Conservation (phyloP, 2,797 vertebrate genomes). For the Aldrovandia affinis region DNA sequence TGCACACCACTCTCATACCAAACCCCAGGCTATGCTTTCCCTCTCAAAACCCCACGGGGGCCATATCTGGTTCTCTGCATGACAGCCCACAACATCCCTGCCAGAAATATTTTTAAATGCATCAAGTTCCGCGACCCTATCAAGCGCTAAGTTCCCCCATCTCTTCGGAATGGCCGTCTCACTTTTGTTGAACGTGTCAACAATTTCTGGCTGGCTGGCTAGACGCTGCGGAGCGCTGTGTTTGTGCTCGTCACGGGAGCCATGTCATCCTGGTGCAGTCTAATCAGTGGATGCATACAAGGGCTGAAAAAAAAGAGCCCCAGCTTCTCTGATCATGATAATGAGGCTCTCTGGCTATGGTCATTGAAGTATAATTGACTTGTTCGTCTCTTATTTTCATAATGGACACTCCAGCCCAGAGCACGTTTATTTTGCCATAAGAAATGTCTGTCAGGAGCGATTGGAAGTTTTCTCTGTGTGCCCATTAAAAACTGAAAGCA, state of each 20-base stretch:
- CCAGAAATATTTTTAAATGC: constrained; percentile 84
- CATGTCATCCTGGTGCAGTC: constrained; percentile 92
- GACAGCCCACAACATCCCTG: constrained; percentile 77
- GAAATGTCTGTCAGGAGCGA: constrained; percentile 99
- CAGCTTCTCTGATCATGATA: constrained; percentile 94
- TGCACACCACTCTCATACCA: constrained; percentile 48
- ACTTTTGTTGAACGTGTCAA: constrained; percentile 84
- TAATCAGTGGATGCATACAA: constrained; percentile 90
- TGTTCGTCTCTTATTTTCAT: constrained; percentile 97
- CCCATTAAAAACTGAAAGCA: constrained; percentile 98
- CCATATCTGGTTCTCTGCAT: constrained; percentile 64
- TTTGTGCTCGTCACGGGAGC: constrained; percentile 78
- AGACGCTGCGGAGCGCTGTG: constrained; percentile 70
- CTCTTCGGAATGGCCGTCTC: constrained; percentile 76
- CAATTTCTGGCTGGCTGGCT: constrained; percentile 84
- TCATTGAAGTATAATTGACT: constrained; percentile 99
- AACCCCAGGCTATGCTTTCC: constrained; percentile 40
- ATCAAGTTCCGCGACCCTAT: constrained; percentile 80
- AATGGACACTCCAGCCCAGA: constrained; percentile 96
- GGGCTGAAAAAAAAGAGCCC: constrained; percentile 73
- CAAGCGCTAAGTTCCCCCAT: constrained; percentile 79
- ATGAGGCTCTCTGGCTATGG: constrained; percentile 99
- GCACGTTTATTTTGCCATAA: constrained; percentile 93
- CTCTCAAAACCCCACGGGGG: constrained; percentile 47
- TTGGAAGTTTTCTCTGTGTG: constrained; percentile 88